Conservation (phyloP, 1,140 invertebrate genomes). For the Temnothorax longispinosus region DNA sequence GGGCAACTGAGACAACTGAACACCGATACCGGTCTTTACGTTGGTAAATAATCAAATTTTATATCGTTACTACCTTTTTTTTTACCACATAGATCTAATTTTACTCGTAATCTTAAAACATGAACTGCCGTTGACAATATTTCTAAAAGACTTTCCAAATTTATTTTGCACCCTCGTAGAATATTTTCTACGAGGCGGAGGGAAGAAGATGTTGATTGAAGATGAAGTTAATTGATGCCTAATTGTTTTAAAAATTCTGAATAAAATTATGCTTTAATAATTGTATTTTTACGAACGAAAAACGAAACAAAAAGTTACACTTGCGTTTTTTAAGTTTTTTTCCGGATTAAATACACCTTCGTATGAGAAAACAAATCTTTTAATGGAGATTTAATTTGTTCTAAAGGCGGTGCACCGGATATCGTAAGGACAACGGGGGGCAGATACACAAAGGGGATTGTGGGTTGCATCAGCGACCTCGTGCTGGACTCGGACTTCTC, state of each 20-base stretch:
- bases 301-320: neutral
- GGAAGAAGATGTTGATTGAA: too few species aligned
- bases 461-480: slow-evolving; percentile 93
- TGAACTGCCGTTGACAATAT: neutral
- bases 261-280: neutral
- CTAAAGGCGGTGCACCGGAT: slow-evolving; percentile 91
- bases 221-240: neutral
- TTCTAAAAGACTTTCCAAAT: slow-evolving; percentile 2
- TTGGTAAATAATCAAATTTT: slow-evolving; percentile 88
- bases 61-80: neutral
- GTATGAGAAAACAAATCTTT: neutral
- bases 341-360: neutral
- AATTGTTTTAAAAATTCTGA: neutral
- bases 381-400: neutral
- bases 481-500: slow-evolving; percentile 92
- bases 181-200: neutral
- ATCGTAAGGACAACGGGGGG: slow-evolving; percentile 88
- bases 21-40: slow-evolving; percentile 93
- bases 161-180: neutral
- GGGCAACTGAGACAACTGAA: slow-evolving; percentile 94
- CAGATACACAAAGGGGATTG: slow-evolving; percentile 90
- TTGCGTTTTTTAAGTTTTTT: neutral
- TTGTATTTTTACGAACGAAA: neutral
- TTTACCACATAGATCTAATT: neutral
- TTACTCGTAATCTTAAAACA: neutral